Evolutionary conservation across 1,140 invertebrate genomes (phyloP).

Genomic region (Ectropis grisescens): DNA sequence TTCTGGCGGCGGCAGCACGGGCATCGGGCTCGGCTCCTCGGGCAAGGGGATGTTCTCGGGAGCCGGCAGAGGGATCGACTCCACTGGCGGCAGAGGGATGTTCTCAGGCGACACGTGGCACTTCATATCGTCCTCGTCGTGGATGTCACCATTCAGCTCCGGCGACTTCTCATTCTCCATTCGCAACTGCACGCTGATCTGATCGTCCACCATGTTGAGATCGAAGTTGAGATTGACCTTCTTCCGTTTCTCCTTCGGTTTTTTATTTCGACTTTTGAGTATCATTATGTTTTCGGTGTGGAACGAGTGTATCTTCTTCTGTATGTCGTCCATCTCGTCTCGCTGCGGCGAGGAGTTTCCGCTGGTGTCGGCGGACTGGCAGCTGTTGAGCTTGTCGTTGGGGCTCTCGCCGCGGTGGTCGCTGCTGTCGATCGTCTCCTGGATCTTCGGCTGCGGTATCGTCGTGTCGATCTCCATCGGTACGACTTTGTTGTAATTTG

Average conservation of each 20-base stretch:
- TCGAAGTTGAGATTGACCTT: conserved; percentile 69
- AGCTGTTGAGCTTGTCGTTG: conserved; percentile 46
- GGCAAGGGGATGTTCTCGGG: conserved; percentile 54
- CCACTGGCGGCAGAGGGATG: conserved; percentile 51
- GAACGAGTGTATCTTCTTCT: conserved; percentile 72
- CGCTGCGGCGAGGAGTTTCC: conserved; percentile 62
- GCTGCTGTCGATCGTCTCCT: conserved; percentile 37
- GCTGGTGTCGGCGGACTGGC: conserved; percentile 61
- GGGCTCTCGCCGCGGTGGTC: conserved; percentile 41
- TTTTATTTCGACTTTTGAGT: conserved; percentile 72
- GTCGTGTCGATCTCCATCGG: conserved; percentile 60
- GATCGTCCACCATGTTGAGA: conserved; percentile 66
- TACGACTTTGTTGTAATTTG: conserved; percentile 46
- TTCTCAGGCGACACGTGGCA: conserved; percentile 46
- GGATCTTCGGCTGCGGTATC: conserved; percentile 40
- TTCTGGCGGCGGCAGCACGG: conserved; percentile 33
- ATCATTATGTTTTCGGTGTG: conserved; percentile 73
- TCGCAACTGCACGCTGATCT: conserved; percentile 62
- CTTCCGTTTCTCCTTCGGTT: conserved; percentile 68
- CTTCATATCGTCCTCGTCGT: conserved; percentile 40
- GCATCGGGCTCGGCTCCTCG: conserved; percentile 38
- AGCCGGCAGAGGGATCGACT: conserved; percentile 42
- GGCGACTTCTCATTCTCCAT: conserved; percentile 44
- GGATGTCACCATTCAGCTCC: conserved; percentile 47
- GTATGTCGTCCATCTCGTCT: conserved; percentile 72